Base-by-base conservation (phyloP, 2,113 vertebrate genomes). In the Polypterus senegalus region DNA sequence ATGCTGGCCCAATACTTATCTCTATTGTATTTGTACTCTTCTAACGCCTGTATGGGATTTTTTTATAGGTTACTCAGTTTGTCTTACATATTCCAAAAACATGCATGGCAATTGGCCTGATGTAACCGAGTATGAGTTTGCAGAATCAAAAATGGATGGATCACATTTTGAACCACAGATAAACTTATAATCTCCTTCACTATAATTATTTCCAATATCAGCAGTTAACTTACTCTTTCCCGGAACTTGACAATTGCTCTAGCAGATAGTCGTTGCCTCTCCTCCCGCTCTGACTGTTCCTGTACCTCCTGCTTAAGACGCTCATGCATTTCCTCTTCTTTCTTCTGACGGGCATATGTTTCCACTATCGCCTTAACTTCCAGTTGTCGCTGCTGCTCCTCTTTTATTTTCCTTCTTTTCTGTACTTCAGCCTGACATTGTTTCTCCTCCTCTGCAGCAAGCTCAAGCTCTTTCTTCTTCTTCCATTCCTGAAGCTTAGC, bases 241-340 rank as follows among this genome's bases (percentile, higher is more conserved):
- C 84, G 89, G 73, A 92, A 93, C 60, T 66, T 83, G 47, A 71
- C 80, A 56, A 90, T 90, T 73, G 75, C 76, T 64, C 78, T 77
- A 55, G 75, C 63, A 48, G 81, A 77, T 47, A 53, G 74, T 72
- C 69, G 89, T 69, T 75, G 87, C 63, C 66, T 88, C 73, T 85
- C 74, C 48, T 89, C 82, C 63, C 71, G 77, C 73, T 90, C 83
- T 58, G 63, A 57, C 65, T 78, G 76, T 57, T 85, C 77, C 61
- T 48, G 77, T 5, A 63, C 69, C 61, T 83, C 79, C 11, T 71
- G 76, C 71, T 85, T 79, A 64, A 83, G 73, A 53, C 68, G 75
- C 59, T 78, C 61, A 57, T 74, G 65, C 53, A 86, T 76, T 64
- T 92, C 84, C 57, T 87, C 80, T 60, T 87, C 79, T 66, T 76